phyloP scores from a whole-genome alignment of 1,140 invertebrate genomes.

The Samia ricini region DNA sequence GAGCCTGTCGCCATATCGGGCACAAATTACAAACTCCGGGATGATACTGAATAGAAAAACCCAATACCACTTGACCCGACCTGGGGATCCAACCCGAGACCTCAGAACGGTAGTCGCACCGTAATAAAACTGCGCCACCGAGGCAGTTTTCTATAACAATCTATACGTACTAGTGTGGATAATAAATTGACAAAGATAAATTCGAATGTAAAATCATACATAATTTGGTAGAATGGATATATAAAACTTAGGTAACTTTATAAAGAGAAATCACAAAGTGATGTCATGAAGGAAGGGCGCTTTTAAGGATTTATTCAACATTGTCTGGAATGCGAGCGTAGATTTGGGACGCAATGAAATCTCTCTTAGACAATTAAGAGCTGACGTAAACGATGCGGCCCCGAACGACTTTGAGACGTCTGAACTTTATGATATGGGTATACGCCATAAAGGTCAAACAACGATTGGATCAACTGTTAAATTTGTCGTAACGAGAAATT shows the following conservation, averaged over 20 bases:
- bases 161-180: no score
- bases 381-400: constrained; percentile 36
- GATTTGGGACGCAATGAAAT: constrained; percentile 52
- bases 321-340: constrained; percentile 26
- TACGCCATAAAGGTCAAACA: not conserved
- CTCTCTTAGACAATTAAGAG: constrained; percentile 48
- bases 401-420: constrained; percentile 13
- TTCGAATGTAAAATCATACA: not conserved
- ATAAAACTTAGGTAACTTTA: not conserved
- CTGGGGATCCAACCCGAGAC: no score
- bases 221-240: no score
- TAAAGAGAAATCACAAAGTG: not conserved
- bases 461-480: not conserved
- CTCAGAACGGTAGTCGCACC: no score
- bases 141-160: no score
- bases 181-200: not conserved
- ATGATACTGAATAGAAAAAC: no score
- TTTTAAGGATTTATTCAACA: constrained; percentile 31
- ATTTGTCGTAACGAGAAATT: not conserved
- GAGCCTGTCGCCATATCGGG: no score
- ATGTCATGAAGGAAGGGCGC: constrained; percentile 11
- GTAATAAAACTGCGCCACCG: no score
- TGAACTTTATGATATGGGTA: constrained; percentile 28
- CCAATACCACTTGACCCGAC: no score
- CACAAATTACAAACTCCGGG: no score